Base-by-base conservation (phyloP, 2,797 vertebrate species). In the Paguma larvata region DNA sequence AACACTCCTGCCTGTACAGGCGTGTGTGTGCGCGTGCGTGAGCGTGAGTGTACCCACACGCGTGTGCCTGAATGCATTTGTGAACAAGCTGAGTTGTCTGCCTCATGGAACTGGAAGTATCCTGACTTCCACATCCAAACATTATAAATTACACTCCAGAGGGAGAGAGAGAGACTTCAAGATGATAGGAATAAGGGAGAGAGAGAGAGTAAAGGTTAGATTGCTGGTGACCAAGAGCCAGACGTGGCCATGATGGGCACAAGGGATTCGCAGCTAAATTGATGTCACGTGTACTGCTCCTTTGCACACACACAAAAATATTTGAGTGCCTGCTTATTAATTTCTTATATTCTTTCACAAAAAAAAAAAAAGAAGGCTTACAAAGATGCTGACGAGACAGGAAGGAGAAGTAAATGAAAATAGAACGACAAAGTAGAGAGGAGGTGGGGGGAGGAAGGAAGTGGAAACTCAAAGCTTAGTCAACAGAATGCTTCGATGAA, bases 311-410 rank as follows among this genome's bases (percentile, higher is more conserved):
- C 53, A 3, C n/a, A 18, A 72, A 46, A 59, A 34, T 2, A 62
- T 34, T 59, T 7, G 30, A 73, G 48, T 27, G 51, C 13, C 72
- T 85, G 1, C 38, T 89, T 82, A 41, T 82, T 94, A 63, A 82
- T 65, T 89, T 56, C 59, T 82, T 25, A 70, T 34, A 21, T 16
- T 0, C 62, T 34, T 48, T 27, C 38, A 84, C 84, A 73, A 56
- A 77, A 51, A 56, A 7, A 56, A 21, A 3, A 56, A 70, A 70
- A 19, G 27, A 48, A 86, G 51, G 51, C 63, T 13, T 30, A 19
- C 25, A 72, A 32, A 79, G 79, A 72, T 89, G 93, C 85, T 94
- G 89, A 96, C 53, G 23, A 84, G 63, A 77, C 18, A 9, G 62
- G 30, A 85, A 59, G 79, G 65, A 56, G 15, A 89, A 92, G 48